Percentiles rank a stretch among this genome's conserved stretches.
Evolutionary conservation across 2,797 vertebrate genomes (phyloP).

Genomic region (Paratrypauchen microcephalus): DNA sequence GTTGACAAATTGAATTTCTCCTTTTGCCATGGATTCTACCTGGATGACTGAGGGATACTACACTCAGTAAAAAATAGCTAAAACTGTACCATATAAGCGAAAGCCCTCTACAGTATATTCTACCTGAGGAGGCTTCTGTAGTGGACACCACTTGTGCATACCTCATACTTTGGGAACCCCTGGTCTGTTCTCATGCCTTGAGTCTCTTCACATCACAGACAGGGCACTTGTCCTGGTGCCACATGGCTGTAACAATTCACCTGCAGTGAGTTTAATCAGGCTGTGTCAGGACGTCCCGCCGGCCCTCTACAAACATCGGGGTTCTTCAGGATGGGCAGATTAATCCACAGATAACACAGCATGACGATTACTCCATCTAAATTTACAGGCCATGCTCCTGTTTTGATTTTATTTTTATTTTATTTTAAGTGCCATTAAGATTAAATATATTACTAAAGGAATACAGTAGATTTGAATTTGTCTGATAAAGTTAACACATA

Average conservation of each 20-base stretch:
- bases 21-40: too few relatives aligned
- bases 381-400: neutral
- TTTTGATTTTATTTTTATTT: neutral
- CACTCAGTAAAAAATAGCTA: neutral
- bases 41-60: too few relatives aligned
- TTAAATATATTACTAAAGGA: neutral
- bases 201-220: neutral
- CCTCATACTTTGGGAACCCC: neutral
- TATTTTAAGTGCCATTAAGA: neutral
- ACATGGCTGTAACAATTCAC: slow-evolving; percentile 62
- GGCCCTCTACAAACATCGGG: slow-evolving; percentile 29
- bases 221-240: slow-evolving; percentile 19
- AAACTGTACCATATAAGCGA: neutral
- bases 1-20: too few relatives aligned
- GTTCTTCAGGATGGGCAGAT: slow-evolving; percentile 43
- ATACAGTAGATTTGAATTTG: neutral
- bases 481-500: too few relatives aligned
- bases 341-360: slow-evolving; percentile 23
- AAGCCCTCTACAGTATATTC: too few relatives aligned
- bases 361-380: slow-evolving; percentile 12
- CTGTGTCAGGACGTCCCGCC: slow-evolving; percentile 52
- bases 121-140: too few relatives aligned
- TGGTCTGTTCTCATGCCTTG: neutral
- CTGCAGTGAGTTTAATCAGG: slow-evolving; percentile 69
- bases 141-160: neutral